These are phyloP conservation scores for Haliaeetus leucogaster DNA, from an alignment of 2,113 vertebrate genomes.

Conservation along the genomic window DNA sequence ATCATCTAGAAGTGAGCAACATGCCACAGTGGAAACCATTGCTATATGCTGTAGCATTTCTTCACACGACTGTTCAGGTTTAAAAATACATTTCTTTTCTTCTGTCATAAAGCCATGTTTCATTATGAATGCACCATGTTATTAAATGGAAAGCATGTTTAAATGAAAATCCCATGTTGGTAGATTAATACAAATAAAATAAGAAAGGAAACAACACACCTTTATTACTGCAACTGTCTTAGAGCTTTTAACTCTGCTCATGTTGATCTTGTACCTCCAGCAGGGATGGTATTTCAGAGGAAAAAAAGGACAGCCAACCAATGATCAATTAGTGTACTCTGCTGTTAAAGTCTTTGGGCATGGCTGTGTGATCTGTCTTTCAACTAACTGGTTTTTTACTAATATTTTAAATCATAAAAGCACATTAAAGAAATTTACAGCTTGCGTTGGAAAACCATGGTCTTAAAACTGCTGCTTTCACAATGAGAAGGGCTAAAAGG, in stretches of 20 bases:
- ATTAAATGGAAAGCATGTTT: background rate
- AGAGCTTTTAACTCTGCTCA: background rate
- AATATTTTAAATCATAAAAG: background rate
- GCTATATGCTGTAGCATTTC: constrained; percentile 81
- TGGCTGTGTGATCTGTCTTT: background rate
- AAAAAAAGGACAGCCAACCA: background rate
- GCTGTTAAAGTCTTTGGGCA: background rate
- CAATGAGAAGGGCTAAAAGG: background rate
- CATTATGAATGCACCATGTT: background rate
- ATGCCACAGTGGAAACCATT: constrained; percentile 83
- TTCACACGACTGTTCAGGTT: constrained; percentile 85
- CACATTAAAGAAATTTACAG: background rate
- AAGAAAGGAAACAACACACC: background rate
- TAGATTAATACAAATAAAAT: background rate
- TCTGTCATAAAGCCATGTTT: background rate
- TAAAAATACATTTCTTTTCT: background rate
- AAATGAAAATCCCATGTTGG: background rate
- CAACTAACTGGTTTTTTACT: background rate
- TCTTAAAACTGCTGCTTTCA: background rate
- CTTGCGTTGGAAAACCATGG: background rate
- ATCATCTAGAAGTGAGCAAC: constrained; percentile 79
- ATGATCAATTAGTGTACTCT: background rate
- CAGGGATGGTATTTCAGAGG: background rate
- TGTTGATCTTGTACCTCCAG: background rate
- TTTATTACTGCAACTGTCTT: background rate